Percentiles rank a stretch among this genome's conserved stretches.
These are phyloP conservation scores for Coelogynopora nodosa DNA, from an alignment of 2,888 invertebrate species.

Conservation along the genomic window DNA sequence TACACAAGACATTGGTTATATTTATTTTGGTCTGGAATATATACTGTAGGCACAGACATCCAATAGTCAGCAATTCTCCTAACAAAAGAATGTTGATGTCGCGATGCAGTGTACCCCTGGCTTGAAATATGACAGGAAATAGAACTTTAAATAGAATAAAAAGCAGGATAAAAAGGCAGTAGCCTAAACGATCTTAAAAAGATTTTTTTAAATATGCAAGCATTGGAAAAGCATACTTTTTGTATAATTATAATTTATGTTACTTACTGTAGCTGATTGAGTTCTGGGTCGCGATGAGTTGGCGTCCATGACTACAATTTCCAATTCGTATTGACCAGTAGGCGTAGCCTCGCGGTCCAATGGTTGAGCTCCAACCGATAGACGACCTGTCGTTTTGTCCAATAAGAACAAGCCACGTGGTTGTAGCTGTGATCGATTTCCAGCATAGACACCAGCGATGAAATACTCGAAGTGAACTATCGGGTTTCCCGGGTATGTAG, in stretches of 20 bases:
- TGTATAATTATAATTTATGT: neutral
- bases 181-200: no score
- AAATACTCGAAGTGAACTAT: constrained; percentile 22
- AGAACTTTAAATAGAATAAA: no score
- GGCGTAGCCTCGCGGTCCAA: constrained; percentile 38
- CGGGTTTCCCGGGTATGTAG: constrained; percentile 32
- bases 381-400: neutral
- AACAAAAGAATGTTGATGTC: no score
- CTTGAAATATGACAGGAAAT: no score
- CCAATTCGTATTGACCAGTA: constrained; percentile 33
- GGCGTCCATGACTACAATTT: constrained; percentile 27
- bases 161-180: no score
- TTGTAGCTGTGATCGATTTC: constrained; percentile 20
- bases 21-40: no score
- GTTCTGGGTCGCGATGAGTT: neutral
- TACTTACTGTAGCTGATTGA: constrained; percentile 30
- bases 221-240: no score
- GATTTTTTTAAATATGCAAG: no score
- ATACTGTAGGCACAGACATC: no score
- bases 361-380: neutral
- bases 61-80: no score
- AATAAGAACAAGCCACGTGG: constrained; percentile 36
- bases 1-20: no score
- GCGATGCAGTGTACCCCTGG: no score
- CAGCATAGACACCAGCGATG: constrained; percentile 39